phyloP scores from a whole-genome alignment of 2,113 vertebrate genomes.

The Artemisiospiza belli region DNA sequence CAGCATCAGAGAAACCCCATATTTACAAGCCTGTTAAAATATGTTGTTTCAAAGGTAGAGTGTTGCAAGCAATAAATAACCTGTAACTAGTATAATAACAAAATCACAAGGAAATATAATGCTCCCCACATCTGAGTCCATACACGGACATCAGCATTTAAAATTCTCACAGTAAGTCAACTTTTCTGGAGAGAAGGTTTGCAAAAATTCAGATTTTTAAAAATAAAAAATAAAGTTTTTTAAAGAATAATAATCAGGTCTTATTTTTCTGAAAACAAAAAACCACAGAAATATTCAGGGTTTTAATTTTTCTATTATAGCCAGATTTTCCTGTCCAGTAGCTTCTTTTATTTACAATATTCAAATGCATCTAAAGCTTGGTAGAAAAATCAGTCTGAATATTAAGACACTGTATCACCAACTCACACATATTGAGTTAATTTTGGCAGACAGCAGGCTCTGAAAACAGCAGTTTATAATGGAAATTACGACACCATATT shows the following conservation, averaged over 20 bases:
- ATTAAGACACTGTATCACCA: not conserved
- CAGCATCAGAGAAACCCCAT: not conserved
- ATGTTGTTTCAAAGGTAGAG: not conserved
- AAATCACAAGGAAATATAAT: not conserved
- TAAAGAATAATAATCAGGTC: not conserved
- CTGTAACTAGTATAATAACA: not conserved
- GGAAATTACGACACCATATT: constrained; percentile 54
- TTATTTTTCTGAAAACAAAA: not conserved
- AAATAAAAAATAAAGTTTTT: not conserved
- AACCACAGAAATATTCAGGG: not conserved
- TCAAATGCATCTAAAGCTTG: not conserved
- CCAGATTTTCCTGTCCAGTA: not conserved
- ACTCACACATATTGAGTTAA: not conserved
- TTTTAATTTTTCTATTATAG: not conserved
- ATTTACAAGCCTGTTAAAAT: not conserved
- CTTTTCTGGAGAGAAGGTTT: not conserved
- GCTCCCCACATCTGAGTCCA: not conserved
- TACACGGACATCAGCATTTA: not conserved
- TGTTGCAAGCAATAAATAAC: not conserved
- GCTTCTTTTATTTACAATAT: not conserved
- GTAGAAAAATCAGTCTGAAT: constrained; percentile 8
- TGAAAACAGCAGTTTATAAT: constrained; percentile 31
- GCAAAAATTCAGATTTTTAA: not conserved
- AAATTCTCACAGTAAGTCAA: not conserved
- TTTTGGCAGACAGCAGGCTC: constrained; percentile 9